Evolutionary conservation across 2,888 invertebrate species (phyloP).

Genomic region (Amiota communis): DNA sequence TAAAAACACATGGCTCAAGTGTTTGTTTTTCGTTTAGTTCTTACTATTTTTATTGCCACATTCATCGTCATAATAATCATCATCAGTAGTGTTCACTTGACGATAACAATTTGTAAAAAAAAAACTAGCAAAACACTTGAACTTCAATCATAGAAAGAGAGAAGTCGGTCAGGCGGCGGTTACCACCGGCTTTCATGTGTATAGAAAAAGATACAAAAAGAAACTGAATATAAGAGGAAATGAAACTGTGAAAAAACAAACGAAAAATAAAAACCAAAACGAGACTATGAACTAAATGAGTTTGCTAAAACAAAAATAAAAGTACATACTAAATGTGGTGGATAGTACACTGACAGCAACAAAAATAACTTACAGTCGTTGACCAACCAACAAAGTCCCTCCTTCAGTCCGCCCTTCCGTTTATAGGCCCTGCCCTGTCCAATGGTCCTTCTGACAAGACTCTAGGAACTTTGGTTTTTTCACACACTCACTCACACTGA

Average conservation of each 20-base stretch:
- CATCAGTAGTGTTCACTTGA: constrained; percentile 6
- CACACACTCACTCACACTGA: neutral
- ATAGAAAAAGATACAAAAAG: no score
- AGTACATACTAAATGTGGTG: constrained; percentile 42
- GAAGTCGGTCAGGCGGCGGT: neutral
- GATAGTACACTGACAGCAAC: constrained; percentile 24
- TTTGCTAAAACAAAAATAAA: constrained; percentile 57
- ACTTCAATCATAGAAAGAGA: constrained; percentile 13
- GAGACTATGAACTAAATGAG: constrained; percentile 64
- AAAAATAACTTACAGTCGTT: neutral
- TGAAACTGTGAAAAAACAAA: neutral
- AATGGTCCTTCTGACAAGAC: no score
- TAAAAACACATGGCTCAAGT: no score
- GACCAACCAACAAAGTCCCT: constrained; percentile 26
- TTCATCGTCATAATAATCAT: no score
- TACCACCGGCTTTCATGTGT: neutral
- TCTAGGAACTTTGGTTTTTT: constrained; percentile 3
- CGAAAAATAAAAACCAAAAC: constrained; percentile 21
- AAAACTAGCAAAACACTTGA: constrained; percentile 61
- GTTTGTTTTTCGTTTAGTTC: no score
- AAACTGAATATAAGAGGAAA: neutral
- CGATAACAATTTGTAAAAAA: constrained; percentile 57
- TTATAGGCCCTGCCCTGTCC: constrained; percentile 34
- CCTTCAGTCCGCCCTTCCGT: constrained; percentile 20
- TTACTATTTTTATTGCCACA: no score